These are phyloP conservation scores for Eupsilia transversa DNA, from an alignment of 2,888 invertebrate genomes.

Conservation along the genomic window DNA sequence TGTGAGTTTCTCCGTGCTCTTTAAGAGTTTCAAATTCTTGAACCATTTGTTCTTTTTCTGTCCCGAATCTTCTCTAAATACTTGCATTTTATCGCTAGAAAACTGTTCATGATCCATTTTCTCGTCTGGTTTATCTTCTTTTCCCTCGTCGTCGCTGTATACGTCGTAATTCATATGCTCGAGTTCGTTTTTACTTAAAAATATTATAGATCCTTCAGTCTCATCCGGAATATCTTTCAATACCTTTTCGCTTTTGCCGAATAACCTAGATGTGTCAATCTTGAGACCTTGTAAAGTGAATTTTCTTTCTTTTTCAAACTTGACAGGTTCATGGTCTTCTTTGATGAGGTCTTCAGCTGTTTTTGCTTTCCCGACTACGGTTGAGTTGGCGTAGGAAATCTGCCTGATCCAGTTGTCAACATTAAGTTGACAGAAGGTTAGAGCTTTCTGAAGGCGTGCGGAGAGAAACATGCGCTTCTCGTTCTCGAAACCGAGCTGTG, in stretches of 20 bases:
- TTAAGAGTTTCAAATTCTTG: constrained; percentile 90
- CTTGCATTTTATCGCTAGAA: constrained; percentile 87
- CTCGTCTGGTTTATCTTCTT: constrained; percentile 86
- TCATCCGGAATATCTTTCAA: constrained; percentile 90
- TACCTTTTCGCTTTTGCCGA: constrained; percentile 89
- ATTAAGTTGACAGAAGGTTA: constrained; percentile 92
- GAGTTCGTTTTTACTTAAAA: constrained; percentile 92
- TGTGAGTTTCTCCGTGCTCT: constrained; percentile 85
- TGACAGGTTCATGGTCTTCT: constrained; percentile 88
- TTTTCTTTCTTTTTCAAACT: constrained; percentile 89
- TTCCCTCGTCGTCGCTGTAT: constrained; percentile 88
- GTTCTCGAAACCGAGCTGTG: constrained; percentile 91
- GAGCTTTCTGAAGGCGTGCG: constrained; percentile 91
- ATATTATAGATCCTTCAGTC: constrained; percentile 92
- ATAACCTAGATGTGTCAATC: constrained; percentile 87
- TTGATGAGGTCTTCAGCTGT: constrained; percentile 90
- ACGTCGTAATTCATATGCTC: constrained; percentile 91
- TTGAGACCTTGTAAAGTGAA: constrained; percentile 89
- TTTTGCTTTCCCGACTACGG: constrained; percentile 83
- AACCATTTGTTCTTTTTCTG: constrained; percentile 93
- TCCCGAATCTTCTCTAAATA: constrained; percentile 87
- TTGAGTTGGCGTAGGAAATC: constrained; percentile 89
- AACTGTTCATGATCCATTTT: constrained; percentile 84
- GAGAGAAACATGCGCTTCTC: constrained; percentile 92
- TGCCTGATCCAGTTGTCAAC: constrained; percentile 92